These are phyloP conservation scores for Caenorhabditis drosophilae DNA, from an alignment of 2,888 invertebrate species.

Conservation along the genomic window DNA sequence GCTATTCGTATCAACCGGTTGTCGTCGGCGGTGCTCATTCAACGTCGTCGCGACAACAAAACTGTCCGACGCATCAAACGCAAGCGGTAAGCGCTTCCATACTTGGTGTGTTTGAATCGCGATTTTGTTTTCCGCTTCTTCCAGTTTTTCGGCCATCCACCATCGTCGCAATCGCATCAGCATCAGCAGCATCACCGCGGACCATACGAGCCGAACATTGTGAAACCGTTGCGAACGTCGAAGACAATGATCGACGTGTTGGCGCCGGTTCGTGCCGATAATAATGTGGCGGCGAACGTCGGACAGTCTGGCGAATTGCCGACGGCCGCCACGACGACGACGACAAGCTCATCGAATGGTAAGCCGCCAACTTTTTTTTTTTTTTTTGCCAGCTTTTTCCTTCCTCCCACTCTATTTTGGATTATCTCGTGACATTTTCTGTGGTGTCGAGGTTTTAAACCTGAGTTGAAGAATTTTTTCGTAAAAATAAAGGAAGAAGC, in stretches of 20 bases:
- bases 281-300: constrained; percentile 30
- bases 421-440: no score
- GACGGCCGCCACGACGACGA: constrained; percentile 14
- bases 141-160: not conserved
- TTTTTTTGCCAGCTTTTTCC: constrained; percentile 1
- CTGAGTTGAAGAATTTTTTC: no score
- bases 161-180: not conserved
- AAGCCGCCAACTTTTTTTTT: constrained; percentile 10
- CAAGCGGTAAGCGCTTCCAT: constrained; percentile 20
- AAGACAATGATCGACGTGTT: constrained; percentile 60
- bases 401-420: no score
- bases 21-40: no score
- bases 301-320: constrained; percentile 14
- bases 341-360: constrained; percentile 36
- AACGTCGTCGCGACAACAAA: constrained; percentile 29
- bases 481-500: no score
- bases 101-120: no score
- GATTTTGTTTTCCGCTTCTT: no score
- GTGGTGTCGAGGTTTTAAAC: no score
- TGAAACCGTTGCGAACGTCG: constrained; percentile 42
- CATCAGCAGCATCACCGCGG: not conserved
- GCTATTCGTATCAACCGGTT: constrained; percentile 22
- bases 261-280: constrained; percentile 48
- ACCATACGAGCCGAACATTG: constrained; percentile 5
- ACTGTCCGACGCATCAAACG: constrained; percentile 28